A percentile compares a stretch with the other conserved stretches of the same genome.
Evolutionary conservation across 1,140 invertebrate genomes (phyloP).

Genomic region (Drosophila sp.): DNA sequence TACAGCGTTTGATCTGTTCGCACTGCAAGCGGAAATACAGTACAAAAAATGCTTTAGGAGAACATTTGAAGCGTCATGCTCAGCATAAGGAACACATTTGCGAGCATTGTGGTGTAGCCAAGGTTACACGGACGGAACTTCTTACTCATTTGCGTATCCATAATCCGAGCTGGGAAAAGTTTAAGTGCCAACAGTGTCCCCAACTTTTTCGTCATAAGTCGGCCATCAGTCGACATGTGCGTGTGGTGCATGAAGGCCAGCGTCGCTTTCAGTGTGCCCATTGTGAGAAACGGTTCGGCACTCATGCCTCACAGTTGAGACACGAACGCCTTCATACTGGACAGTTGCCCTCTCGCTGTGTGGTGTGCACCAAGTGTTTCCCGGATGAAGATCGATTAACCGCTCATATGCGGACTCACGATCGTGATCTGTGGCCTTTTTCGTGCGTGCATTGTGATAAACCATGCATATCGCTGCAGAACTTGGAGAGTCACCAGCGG

Average conservation of each 20-base stretch:
- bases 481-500: slow-evolving; percentile 43
- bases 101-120: slow-evolving; percentile 70
- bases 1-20: slow-evolving; percentile 55
- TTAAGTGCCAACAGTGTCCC: slow-evolving; percentile 73
- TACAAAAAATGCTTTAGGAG: slow-evolving; percentile 68
- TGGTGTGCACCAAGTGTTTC: slow-evolving; percentile 34
- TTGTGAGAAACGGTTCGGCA: slow-evolving; percentile 70
- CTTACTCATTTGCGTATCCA: slow-evolving; percentile 74
- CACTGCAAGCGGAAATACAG: slow-evolving; percentile 67
- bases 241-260: slow-evolving; percentile 72
- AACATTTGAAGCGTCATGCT: slow-evolving; percentile 72
- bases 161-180: slow-evolving; percentile 72
- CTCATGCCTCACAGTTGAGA: slow-evolving; percentile 70
- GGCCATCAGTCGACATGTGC: slow-evolving; percentile 72
- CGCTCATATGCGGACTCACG: slow-evolving; percentile 44
- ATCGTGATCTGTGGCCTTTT: slow-evolving; percentile 38
- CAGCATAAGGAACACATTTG: slow-evolving; percentile 71
- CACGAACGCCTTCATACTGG: slow-evolving; percentile 67
- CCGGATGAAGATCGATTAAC: slow-evolving; percentile 32
- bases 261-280: slow-evolving; percentile 62
- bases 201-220: slow-evolving; percentile 76
- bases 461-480: slow-evolving; percentile 53
- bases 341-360: slow-evolving; percentile 35
- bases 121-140: slow-evolving; percentile 72
- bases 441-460: slow-evolving; percentile 50